Evolutionary conservation across 2,113 vertebrate species (phyloP).

Genomic region (Ammodytes dubius): DNA sequence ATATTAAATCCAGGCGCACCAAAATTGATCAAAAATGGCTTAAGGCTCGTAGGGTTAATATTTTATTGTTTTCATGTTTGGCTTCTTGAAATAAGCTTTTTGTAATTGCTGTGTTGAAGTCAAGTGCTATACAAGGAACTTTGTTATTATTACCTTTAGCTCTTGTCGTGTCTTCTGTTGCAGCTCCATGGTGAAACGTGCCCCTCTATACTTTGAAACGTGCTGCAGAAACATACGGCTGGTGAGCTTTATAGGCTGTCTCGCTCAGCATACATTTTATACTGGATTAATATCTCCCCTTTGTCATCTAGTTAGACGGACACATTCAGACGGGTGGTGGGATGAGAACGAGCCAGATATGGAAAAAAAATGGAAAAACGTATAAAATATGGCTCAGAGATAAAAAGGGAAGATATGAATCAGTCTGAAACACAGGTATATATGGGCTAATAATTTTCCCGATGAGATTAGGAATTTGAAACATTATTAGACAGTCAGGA

Average conservation of each 20-base stretch:
- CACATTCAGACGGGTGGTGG: not conserved
- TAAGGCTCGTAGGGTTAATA: not conserved
- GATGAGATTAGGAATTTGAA: conserved; percentile 55
- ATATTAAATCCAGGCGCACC: no score
- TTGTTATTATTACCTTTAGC: conserved; percentile 3
- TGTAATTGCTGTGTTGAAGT: not conserved
- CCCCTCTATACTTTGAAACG: not conserved
- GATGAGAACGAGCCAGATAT: conserved; percentile 2
- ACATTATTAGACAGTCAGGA: conserved; percentile 44
- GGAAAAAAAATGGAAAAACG: conserved; percentile 1
- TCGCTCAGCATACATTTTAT: not conserved
- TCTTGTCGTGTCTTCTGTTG: not conserved
- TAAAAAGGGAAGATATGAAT: conserved; percentile 28
- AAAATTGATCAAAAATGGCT: no score
- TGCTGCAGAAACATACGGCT: not conserved
- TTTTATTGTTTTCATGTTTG: conserved; percentile 10
- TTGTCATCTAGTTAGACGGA: not conserved
- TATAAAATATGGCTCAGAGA: not conserved
- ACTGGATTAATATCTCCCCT: conserved; percentile 6
- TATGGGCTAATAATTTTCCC: conserved; percentile 50
- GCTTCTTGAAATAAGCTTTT: conserved; percentile 2
- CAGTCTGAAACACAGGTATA: conserved; percentile 27
- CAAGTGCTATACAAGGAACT: conserved; percentile 5
- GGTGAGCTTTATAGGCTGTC: not conserved
- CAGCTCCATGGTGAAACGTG: not conserved